A percentile compares a stretch with the other conserved stretches of the same genome.
These are phyloP conservation scores for Lysandra coridon DNA, from an alignment of 2,888 invertebrate genomes.

Conservation along the genomic window DNA sequence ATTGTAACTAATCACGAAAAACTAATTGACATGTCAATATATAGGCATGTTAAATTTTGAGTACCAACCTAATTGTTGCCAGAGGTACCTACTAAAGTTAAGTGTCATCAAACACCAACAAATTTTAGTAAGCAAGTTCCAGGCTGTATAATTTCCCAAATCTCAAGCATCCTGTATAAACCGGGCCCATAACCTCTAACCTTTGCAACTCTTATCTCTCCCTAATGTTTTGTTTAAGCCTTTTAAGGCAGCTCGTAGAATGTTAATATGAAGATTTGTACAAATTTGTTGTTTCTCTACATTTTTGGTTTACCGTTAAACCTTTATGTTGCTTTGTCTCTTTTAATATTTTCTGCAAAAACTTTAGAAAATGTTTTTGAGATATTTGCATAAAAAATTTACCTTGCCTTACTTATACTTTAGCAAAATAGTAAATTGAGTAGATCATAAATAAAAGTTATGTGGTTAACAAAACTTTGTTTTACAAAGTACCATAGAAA, in stretches of 20 bases:
- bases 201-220: background rate
- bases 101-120: background rate
- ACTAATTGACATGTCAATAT: no score
- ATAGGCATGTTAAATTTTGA: no score
- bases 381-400: background rate
- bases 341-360: background rate
- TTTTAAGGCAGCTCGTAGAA: constrained; percentile 13
- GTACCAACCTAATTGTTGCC: no score
- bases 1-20: no score
- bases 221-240: constrained; percentile 2
- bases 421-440: no score
- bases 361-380: background rate
- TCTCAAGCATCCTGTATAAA: background rate
- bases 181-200: constrained; percentile 2
- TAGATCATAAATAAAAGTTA: no score
- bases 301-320: constrained; percentile 10
- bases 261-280: constrained; percentile 11
- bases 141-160: background rate
- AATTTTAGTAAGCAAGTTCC: background rate
- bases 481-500: no score
- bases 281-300: constrained; percentile 4
- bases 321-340: background rate
- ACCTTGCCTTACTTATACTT: no score
- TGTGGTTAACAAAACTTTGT: no score
- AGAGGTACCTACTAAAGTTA: no score